Base-by-base conservation (phyloP, 2,888 invertebrate species). In the Yponomeuta malinellus region DNA sequence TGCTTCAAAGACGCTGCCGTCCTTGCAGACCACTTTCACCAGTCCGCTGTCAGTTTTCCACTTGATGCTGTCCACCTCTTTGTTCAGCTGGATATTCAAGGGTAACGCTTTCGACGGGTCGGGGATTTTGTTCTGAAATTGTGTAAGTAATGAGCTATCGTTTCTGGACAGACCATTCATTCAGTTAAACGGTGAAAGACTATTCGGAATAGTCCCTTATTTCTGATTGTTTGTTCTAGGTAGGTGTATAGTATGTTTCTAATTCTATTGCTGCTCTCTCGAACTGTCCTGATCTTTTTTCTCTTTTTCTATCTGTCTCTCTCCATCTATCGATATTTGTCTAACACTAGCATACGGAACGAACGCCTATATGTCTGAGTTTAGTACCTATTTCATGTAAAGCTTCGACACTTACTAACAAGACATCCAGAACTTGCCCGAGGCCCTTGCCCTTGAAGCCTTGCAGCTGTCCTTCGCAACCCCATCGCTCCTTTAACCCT, bases 1-100 rank as follows among this genome's bases (percentile, higher is more conserved):
- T n/a, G 93, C 91, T 12, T 72, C 72, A 74, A 83, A 90, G 48
- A 78, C 72, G 52, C 81, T 79, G 2, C 87, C 89, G 76, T 92
- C 89, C 68, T 75, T 79, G 71, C 92, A 92, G 63, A 74, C 81
- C 2, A 93, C 80, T 64, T 78, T 74, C 52, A 89, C 79, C 63
- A 81, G 74, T 8, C 23, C 23, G 6, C 1, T 9, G 1, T 10
- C 6, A 15, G 29, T 63, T 6, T 65, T 43, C 70, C 70, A 66
- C 73, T 84, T 78, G 43, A 90, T 83, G n/a, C 74, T 78, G 10
- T 76, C 72, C 15, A 90, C 84, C 77, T 83, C 83, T 74, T 85
- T 90, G 68, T 83, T 81, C 29, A 85, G 81, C 52, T 81, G 73
- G 69, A 90, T 80, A 72, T 83, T 78, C n/a, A 83, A 75, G 4